Base-by-base conservation (phyloP, 2,888 invertebrate species). In the Lottia gigantea region DNA sequence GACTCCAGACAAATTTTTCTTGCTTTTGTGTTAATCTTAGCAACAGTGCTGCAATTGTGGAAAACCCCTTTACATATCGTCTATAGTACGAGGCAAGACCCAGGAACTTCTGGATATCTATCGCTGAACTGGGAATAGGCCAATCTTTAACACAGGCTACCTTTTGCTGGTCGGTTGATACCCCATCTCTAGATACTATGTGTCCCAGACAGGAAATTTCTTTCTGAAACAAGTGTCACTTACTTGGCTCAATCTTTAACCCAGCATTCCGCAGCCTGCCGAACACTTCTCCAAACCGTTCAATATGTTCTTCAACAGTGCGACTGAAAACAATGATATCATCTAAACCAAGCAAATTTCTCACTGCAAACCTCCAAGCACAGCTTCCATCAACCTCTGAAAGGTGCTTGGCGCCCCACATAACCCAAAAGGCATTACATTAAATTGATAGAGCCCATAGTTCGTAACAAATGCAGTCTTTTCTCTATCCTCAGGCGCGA, bases 261-360 rank as follows among this genome's bases (percentile, higher is more conserved):
- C 71, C 70, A 46, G 76, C 74, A 2, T 64, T 14, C 12, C 8
- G 8, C 6, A 78, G 65, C 8, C 73, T 15, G 14, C 67, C 14
- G 19, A 78, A 77, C 14, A 79, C 65, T 3, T 23, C 12, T 26
- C 68, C 65, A 16, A 74, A 8, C 2, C 7, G 2, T 40, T 3
- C 7, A 3, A 40, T 6, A 40, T 40, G 49, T 14, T 45, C 25
- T 15, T 71, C 69, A 12, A 71, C 15, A 31, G 45, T 40, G 15
- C 55, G 31, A 3, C 64, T 16, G 23, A 61, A 73, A 8, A 77
- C 61, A 16, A 80, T 65, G 7, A 78, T 73, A 55, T 79, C 79
- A 49, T 79, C 79, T 40, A 40, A 11, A n/a, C n/a, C n/a, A n/a
- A n/a, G n/a, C n/a, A n/a, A n/a, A n/a, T n/a, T n/a, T n/a, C n/a